Conservation (phyloP, 2,888 invertebrate species). For the Eledona agricola region DNA sequence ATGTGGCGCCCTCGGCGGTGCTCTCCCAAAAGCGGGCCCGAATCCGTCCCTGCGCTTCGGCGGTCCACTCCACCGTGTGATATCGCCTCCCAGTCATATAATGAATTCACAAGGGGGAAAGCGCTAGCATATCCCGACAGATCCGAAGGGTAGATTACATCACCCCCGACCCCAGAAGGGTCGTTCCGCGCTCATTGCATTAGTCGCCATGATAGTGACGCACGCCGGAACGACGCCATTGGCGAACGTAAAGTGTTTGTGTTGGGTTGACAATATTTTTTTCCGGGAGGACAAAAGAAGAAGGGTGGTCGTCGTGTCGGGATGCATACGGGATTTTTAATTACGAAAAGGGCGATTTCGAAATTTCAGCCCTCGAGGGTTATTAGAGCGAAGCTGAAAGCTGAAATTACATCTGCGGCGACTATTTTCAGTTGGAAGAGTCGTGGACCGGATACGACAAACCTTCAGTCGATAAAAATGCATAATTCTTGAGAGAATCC, state of each 20-base stretch:
- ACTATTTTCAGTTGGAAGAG: no score
- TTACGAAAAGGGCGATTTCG: no score
- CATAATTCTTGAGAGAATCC: no score
- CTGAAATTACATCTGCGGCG: no score
- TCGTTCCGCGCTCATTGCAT: slow-evolving; percentile 48
- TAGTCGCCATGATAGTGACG: slow-evolving; percentile 54
- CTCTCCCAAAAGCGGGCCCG: no score
- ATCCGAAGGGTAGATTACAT: slow-evolving; percentile 41
- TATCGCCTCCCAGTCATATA: slow-evolving; percentile 37
- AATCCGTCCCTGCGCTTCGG: slow-evolving; percentile 24
- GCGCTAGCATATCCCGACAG: slow-evolving; percentile 30
- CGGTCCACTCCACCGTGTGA: slow-evolving; percentile 36
- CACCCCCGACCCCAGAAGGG: slow-evolving; percentile 35
- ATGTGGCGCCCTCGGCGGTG: no score
- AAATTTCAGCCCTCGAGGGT: no score
- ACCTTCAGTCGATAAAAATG: no score
- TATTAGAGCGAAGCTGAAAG: no score
- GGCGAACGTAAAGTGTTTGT: slow-evolving; percentile 31
- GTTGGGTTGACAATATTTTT: slow-evolving; percentile 24
- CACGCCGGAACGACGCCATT: slow-evolving; percentile 42
- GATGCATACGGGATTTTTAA: slow-evolving; percentile 6
- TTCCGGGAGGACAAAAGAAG: slow-evolving; percentile 8
- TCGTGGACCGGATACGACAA: no score
- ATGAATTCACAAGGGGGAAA: slow-evolving; percentile 36
- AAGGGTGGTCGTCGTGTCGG: no score